Evolutionary conservation across 2,888 invertebrate species (phyloP), one percentile per base, ranked within the genome.

Genomic region (Leuctra nigra): DNA sequence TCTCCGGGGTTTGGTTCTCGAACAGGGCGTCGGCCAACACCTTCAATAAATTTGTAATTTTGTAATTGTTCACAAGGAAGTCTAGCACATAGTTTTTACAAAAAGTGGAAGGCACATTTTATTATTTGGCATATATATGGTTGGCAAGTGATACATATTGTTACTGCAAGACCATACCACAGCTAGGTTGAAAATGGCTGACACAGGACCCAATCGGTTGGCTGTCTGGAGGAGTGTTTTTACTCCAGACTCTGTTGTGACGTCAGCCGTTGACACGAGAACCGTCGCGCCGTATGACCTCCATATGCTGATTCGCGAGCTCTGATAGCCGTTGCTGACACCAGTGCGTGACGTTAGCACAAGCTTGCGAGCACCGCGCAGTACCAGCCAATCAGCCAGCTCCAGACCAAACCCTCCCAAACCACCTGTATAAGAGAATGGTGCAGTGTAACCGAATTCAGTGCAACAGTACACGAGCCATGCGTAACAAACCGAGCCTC

Each of bases 151-250:
- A 23, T 24, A 11, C 20, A 33, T 64, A 69, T 68, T 61, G 80
- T 80, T 65, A 91, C 91, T 4, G 95, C 95, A 60, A 95, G 75
- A 70, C 96, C 93, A 74, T 94, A n/a, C n/a, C n/a, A n/a, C n/a
- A n/a, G n/a, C n/a, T n/a, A n/a, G n/a, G n/a, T n/a, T n/a, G n/a
- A n/a, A 95, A 52, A 96, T 84, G 16, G 86, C 93, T 22, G 86
- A 86, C n/a, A 95, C 81, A 1, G 81, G 81, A 1, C 84, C 90
- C 63, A 87, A 68, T 0, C 75, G 63, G 25, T 72, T 72, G 0
- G 89, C 83, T 66, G 80, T 78, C 52, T 76, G 73, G 0, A 96
- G 67, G 61, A 94, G 77, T 14, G 74, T 67, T 54, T 77, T 77
- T 58, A 91, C 89, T 0, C 91, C 91, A 4, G 78, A 70, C 47